A percentile compares a stretch with the other conserved stretches of the same genome.
phyloP scores from a whole-genome alignment of 2,888 invertebrate genomes.

The Eupeodes latifasciatus region DNA sequence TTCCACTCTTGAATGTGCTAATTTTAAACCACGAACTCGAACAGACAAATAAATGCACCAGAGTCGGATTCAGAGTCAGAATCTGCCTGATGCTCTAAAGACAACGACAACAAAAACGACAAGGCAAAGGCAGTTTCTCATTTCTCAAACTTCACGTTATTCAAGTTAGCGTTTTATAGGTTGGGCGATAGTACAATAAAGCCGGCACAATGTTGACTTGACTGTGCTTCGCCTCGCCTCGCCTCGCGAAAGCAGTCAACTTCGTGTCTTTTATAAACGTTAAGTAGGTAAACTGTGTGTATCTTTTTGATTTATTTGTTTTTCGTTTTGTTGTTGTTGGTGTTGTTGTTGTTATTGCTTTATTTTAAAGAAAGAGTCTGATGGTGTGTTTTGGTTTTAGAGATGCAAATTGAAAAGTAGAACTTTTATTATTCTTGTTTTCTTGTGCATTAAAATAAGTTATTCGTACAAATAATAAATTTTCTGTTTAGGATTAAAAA shows the following conservation, averaged over 20 bases:
- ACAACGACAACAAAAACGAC: not conserved
- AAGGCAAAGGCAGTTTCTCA: constrained; percentile 29
- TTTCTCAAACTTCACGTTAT: constrained; percentile 33
- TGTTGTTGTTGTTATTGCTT: not conserved
- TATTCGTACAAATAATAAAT: constrained; percentile 19
- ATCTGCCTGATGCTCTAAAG: too few relatives aligned
- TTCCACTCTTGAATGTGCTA: constrained; percentile 37
- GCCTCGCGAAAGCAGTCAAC: constrained; percentile 16
- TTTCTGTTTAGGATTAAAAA: constrained; percentile 5
- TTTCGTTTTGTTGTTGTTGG: not conserved
- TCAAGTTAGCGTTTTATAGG: too few relatives aligned
- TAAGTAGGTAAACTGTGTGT: constrained; percentile 40
- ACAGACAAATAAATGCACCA: constrained; percentile 35
- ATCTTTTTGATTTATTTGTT: constrained; percentile 33
- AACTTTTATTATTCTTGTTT: constrained; percentile 29
- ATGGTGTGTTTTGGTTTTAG: constrained; percentile 1
- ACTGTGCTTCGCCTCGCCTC: constrained; percentile 3
- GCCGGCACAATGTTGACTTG: constrained; percentile 24
- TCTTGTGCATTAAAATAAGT: constrained; percentile 27
- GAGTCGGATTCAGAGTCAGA: not conserved
- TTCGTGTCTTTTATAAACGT: constrained; percentile 52
- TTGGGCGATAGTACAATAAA: not conserved
- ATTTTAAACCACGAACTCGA: constrained; percentile 24
- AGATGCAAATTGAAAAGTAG: constrained; percentile 30
- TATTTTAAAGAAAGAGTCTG: not conserved